A percentile compares a stretch with the other conserved stretches of the same genome.
Conservation (phyloP, 2,888 invertebrate species). For the Cheilosia soror region DNA sequence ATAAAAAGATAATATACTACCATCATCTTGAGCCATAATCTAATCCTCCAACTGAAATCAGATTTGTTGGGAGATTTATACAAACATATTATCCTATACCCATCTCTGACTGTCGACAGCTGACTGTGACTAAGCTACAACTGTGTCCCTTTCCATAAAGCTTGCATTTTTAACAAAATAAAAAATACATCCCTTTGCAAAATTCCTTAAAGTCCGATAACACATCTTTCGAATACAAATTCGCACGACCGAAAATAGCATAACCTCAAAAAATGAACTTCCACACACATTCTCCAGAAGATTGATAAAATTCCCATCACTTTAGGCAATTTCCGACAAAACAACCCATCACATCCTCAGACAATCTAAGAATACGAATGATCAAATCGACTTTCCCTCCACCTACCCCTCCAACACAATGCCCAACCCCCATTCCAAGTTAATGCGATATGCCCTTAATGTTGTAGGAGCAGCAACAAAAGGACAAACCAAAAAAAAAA, state of each 20-base stretch:
- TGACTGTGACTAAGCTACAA: neutral
- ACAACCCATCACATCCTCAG: conserved; percentile 37
- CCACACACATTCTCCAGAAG: conserved; percentile 12
- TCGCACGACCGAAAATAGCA: neutral
- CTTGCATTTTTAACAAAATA: neutral
- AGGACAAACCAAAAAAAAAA: conserved; percentile 3
- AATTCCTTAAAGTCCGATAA: conserved; percentile 11
- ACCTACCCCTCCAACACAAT: neutral
- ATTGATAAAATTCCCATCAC: conserved; percentile 56
- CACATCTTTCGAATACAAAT: neutral
- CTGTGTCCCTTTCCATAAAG: neutral
- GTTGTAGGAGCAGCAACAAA: conserved; percentile 18
- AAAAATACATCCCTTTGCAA: neutral
- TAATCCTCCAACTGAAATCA: neutral
- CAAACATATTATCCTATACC: neutral
- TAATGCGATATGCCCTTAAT: conserved; percentile 63
- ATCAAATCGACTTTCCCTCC: conserved; percentile 26
- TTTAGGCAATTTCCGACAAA: conserved; percentile 65
- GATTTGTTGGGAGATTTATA: neutral
- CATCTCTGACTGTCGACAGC: neutral
- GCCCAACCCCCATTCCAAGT: neutral
- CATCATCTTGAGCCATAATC: too few relatives aligned
- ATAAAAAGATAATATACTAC: too few relatives aligned
- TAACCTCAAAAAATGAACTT: conserved; percentile 28
- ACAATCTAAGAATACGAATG: conserved; percentile 55